Evolutionary conservation across 2,888 invertebrate species (phyloP), one percentile per base, ranked within the genome.

Genomic region (Drosophila borealis): DNA sequence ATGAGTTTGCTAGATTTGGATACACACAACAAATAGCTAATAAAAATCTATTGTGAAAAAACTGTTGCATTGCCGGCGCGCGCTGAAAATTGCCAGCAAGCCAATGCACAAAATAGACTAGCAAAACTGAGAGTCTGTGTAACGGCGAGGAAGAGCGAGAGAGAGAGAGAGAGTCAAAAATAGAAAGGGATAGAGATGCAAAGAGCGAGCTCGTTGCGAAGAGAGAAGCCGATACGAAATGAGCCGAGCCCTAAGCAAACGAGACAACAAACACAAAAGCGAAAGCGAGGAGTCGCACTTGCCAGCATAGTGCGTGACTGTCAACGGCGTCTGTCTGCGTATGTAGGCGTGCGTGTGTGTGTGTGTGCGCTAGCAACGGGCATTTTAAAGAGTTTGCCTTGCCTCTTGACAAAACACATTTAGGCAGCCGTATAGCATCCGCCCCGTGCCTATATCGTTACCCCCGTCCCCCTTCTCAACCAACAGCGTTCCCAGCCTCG

Each of bases 211-310:
- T 65, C 48, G 29, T 48, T 39, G 34, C 46, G 11, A n/a, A 54
- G 63, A 74, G 62, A 54, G 34, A 36, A 39, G 48, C 25, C 41
- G 49, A 79, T 44, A 29, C 37, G 34, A 59, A 45, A 9, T 64
- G 46, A 68, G 55, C 45, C 44, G 67, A 67, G 37, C 66, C 64
- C 80, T 78, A 80, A 76, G 44, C 63, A 64, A 65, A 75, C 80
- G 80, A 80, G 75, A 78, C 66, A 72, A 70, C 87, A 79, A 86
- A 88, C 67, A 78, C 85, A 88, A 88, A 82, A 88, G 88, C 82
- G 88, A 88, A 85, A 84, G 85, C 88, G 69, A 81, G 80, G 78
- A 70, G 70, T 73, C 60, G 59, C 55, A 57, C 60, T 57, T 67
- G 45, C 59, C 67, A 48, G 46, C 46, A 63, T 59, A 64, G 72